Evolutionary conservation across 2,113 vertebrate genomes (phyloP).

Genomic region (Mirounga angustirostris): DNA sequence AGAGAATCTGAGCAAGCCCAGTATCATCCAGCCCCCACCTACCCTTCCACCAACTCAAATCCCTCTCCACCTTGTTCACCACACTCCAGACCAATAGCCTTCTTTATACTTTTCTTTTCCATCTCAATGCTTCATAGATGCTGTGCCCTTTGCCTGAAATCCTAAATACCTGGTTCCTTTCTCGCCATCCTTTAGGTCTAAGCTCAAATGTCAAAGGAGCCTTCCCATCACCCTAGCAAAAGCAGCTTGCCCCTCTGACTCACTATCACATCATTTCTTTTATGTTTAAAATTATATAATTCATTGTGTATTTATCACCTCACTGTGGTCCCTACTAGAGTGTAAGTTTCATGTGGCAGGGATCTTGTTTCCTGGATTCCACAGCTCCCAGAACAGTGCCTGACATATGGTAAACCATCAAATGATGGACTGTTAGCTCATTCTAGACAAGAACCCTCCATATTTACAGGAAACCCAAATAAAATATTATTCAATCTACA

Average conservation of each 20-base stretch:
- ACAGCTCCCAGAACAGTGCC: not conserved
- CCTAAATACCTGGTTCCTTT: not conserved
- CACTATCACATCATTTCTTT: not conserved
- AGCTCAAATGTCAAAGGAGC: not conserved
- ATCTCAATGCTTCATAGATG: not conserved
- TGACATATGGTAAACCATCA: not conserved
- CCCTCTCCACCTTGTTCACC: not conserved
- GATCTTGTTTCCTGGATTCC: not conserved
- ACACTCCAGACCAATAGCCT: not conserved
- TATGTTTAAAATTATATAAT: not conserved
- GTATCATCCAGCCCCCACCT: not conserved
- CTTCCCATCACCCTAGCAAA: not conserved
- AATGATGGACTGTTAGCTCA: not conserved
- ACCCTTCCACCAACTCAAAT: not conserved
- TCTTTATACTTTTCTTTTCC: not conserved
- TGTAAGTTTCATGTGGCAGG: not conserved
- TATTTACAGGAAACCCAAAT: conserved; percentile 5
- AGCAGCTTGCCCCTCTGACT: not conserved
- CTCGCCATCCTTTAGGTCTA: not conserved
- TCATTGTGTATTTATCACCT: not conserved
- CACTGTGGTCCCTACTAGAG: not conserved
- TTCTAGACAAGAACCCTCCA: not conserved
- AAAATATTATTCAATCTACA: not conserved
- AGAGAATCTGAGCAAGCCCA: not conserved
- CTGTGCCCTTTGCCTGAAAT: not conserved